Evolutionary conservation across 2,113 vertebrate species (phyloP).

Genomic region (Mixornis gularis): DNA sequence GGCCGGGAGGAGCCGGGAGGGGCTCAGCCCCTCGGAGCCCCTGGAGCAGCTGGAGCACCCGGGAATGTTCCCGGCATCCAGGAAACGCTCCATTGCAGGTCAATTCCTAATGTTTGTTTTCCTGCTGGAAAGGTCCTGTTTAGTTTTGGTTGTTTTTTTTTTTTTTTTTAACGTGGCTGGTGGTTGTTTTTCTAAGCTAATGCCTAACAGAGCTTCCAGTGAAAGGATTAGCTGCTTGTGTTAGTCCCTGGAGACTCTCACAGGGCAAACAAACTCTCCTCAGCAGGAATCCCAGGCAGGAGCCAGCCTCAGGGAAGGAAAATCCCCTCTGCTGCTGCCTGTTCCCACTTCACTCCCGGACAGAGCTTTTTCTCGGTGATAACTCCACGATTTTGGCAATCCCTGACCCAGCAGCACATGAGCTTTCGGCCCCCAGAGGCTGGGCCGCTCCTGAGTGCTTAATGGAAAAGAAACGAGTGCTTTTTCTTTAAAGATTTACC

Average conservation of each 20-base stretch:
- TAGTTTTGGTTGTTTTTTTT: too few relatives aligned
- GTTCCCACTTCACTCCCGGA: accelerated
- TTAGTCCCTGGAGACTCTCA: background rate
- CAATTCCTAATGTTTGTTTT: accelerated
- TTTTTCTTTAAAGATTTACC: conserved; percentile 77
- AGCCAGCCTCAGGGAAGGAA: background rate
- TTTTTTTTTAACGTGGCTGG: too few relatives aligned
- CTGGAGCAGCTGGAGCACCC: accelerated
- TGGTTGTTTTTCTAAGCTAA: background rate
- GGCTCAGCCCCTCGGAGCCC: background rate
- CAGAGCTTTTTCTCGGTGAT: accelerated
- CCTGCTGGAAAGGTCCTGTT: background rate
- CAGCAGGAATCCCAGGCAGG: background rate
- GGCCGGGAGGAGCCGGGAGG: background rate
- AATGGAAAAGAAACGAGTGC: conserved; percentile 52
- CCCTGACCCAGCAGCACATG: accelerated
- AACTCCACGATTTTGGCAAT: accelerated
- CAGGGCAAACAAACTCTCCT: background rate
- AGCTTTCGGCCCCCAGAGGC: background rate
- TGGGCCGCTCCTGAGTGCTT: background rate
- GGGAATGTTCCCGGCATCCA: accelerated
- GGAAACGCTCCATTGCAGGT: accelerated
- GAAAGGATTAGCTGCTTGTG: background rate
- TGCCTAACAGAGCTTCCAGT: background rate
- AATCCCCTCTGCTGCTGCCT: background rate